Evolutionary conservation across 2,888 invertebrate genomes (phyloP).

Genomic region (Ecliptopera silaceata): DNA sequence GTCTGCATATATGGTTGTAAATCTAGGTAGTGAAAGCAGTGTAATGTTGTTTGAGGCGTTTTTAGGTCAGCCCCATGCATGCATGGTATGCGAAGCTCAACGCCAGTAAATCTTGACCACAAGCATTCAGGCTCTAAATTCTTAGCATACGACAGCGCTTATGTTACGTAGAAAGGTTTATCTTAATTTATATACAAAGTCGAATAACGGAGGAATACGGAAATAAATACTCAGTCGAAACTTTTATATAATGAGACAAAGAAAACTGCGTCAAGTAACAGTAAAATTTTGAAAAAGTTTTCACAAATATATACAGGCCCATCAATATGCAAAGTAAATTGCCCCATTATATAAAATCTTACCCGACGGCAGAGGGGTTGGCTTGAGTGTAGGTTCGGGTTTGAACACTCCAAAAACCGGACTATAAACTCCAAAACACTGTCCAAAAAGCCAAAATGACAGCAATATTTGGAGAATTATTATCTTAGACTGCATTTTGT

Average conservation of each 20-base stretch:
- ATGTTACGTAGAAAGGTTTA: neutral
- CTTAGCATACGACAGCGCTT: neutral
- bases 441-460: slow-evolving; percentile 37
- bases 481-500: slow-evolving; percentile 23
- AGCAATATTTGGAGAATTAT: slow-evolving; percentile 34
- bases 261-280: slow-evolving; percentile 12
- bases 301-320: slow-evolving; percentile 5
- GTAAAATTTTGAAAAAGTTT: neutral
- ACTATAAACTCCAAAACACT: slow-evolving; percentile 49
- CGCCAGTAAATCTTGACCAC: slow-evolving; percentile 1
- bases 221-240: neutral
- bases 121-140: slow-evolving; percentile 3
- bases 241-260: slow-evolving; percentile 43
- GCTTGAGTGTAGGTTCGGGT: slow-evolving; percentile 46
- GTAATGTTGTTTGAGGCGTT: slow-evolving; percentile 20
- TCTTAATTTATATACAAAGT: neutral
- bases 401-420: slow-evolving; percentile 53
- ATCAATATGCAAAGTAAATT: slow-evolving; percentile 20
- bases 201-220: neutral
- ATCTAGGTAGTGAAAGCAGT: slow-evolving; percentile 25
- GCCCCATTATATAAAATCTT: slow-evolving; percentile 47
- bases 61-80: slow-evolving; percentile 27
- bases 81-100: slow-evolving; percentile 14
- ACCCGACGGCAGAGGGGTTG: slow-evolving; percentile 53
- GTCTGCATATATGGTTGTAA: too few species aligned